A percentile compares a stretch with the other conserved stretches of the same genome.
phyloP scores from a whole-genome alignment of 2,797 vertebrate genomes.

The Tragopan temminckii region DNA sequence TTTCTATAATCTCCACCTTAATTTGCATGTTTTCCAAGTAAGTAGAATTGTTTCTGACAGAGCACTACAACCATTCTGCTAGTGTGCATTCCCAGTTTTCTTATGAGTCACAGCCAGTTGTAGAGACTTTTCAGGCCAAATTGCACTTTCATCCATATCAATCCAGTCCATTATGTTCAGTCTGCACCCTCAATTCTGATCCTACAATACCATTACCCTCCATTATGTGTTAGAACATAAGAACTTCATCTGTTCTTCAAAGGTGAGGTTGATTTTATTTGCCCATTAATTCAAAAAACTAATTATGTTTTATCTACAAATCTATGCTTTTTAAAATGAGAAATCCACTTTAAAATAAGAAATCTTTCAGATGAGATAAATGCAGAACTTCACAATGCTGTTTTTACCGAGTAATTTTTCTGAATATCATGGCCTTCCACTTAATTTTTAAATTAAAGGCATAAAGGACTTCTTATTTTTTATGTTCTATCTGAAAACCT shows the following conservation, averaged over 20 bases:
- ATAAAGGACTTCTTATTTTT: background rate
- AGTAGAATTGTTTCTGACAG: conserved; percentile 17
- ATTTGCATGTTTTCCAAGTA: background rate
- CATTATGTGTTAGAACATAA: background rate
- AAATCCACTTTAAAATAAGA: background rate
- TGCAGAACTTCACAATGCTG: background rate
- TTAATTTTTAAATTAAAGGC: background rate
- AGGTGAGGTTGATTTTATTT: background rate
- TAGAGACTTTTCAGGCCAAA: conserved; percentile 10
- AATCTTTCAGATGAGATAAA: background rate
- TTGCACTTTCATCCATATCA: background rate
- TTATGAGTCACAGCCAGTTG: background rate
- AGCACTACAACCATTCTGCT: background rate
- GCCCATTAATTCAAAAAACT: background rate
- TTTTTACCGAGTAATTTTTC: background rate
- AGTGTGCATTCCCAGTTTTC: background rate
- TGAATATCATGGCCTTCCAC: background rate
- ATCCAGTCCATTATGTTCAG: background rate
- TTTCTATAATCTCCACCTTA: background rate
- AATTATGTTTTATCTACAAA: background rate
- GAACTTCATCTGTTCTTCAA: background rate
- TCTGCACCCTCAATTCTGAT: background rate
- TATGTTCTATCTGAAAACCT: background rate
- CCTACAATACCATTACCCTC: background rate
- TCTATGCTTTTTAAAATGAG: background rate